phyloP scores from a whole-genome alignment of 2,797 vertebrate species.

The Ispidina lecontei region DNA sequence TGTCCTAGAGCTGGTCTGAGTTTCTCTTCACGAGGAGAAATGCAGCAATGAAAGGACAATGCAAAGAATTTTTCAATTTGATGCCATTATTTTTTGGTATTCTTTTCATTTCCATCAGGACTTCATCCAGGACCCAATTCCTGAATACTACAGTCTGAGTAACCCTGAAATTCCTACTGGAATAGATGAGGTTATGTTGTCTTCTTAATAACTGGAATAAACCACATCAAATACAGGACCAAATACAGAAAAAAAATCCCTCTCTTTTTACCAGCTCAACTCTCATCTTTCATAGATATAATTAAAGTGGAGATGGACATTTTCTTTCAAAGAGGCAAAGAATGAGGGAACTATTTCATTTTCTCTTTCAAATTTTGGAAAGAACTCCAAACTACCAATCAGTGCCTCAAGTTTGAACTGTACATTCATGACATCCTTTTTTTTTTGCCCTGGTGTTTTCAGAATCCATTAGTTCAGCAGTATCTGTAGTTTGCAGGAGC shows the following conservation, averaged over 20 bases:
- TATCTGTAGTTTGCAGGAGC: conserved; percentile 67
- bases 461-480: conserved; percentile 67
- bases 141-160: neutral
- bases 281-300: neutral
- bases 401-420: neutral
- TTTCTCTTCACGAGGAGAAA: neutral
- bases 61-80: neutral
- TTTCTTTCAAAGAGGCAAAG: neutral
- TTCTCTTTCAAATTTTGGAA: neutral
- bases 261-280: neutral
- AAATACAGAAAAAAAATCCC: neutral
- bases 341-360: neutral
- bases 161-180: neutral
- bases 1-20: neutral
- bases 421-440: neutral
- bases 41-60: neutral
- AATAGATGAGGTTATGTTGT: neutral
- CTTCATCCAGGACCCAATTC: neutral
- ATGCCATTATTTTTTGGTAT: neutral
- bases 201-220: neutral
- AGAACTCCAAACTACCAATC: neutral
- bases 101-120: neutral
- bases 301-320: neutral
- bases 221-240: neutral
- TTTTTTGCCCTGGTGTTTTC: conserved; percentile 8